A percentile compares a stretch with the other conserved stretches of the same genome.
These are phyloP conservation scores for Casuarius casuarius DNA, from an alignment of 2,113 vertebrate species.

Conservation along the genomic window DNA sequence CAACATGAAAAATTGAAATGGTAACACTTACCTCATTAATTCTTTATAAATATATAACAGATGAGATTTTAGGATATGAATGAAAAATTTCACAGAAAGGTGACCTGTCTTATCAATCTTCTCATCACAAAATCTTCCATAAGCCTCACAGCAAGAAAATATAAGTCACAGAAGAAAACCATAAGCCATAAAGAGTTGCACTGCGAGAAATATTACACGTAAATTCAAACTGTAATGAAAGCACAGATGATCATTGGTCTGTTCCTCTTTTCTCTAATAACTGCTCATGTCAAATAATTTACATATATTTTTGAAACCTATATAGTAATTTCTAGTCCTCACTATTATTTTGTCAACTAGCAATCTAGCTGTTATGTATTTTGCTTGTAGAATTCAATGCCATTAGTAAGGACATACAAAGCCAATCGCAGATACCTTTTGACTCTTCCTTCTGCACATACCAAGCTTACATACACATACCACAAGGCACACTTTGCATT, in stretches of 20 bases:
- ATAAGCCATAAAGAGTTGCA: background rate
- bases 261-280: background rate
- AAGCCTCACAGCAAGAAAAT: constrained; percentile 42
- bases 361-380: background rate
- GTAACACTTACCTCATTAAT: constrained; percentile 62
- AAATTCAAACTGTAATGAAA: background rate
- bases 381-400: background rate
- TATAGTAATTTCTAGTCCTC: background rate
- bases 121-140: constrained; percentile 40
- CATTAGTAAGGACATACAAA: background rate
- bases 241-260: background rate
- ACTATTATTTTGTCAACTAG: background rate
- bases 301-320: background rate
- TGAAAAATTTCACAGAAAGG: background rate
- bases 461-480: background rate
- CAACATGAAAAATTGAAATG: constrained; percentile 26
- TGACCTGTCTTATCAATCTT: constrained; percentile 10
- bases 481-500: background rate
- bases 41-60: constrained; percentile 39
- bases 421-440: background rate
- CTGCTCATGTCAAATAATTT: background rate
- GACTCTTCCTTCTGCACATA: background rate
- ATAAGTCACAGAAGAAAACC: constrained; percentile 13
- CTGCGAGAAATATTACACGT: constrained; percentile 22
- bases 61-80: constrained; percentile 48